Conservation (phyloP, 2,797 vertebrate genomes). For the Lophotriccus pileatus region DNA sequence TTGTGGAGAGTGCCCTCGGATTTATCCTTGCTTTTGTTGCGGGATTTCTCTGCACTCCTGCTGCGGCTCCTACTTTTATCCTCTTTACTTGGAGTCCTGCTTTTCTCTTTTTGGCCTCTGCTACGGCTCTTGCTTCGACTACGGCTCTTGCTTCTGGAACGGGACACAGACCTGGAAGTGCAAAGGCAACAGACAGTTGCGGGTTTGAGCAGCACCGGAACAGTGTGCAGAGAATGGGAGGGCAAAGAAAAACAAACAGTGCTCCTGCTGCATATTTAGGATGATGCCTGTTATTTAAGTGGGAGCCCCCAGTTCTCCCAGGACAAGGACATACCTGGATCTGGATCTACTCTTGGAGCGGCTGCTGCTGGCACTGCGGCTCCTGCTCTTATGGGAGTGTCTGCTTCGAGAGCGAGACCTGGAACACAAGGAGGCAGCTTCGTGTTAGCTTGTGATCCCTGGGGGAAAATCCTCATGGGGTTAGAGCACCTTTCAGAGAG, state of each 20-base stretch:
- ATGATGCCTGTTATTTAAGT: background rate
- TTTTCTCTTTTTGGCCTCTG: conserved; percentile 73
- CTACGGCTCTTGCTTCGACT: conserved; percentile 80
- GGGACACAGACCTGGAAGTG: conserved; percentile 82
- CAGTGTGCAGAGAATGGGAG: rapidly evolving
- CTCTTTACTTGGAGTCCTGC: conserved; percentile 81
- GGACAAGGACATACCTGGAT: conserved; percentile 80
- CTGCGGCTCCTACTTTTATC: conserved; percentile 83
- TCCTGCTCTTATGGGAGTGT: conserved; percentile 91
- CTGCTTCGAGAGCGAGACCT: conserved; percentile 95
- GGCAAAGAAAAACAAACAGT: background rate
- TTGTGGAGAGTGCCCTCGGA: conserved; percentile 68
- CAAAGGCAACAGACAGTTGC: background rate
- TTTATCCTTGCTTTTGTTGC: conserved; percentile 76
- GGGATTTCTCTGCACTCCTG: conserved; percentile 69
- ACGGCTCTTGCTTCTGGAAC: conserved; percentile 83
- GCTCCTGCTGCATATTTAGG: background rate
- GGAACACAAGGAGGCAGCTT: background rate
- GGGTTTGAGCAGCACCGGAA: background rate
- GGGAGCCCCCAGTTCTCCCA: background rate
- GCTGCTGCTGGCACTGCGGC: conserved; percentile 88
- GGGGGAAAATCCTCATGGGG: rapidly evolving
- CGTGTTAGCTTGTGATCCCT: background rate
- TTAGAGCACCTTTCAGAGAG: background rate
- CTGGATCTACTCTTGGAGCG: conserved; percentile 83